Conservation (phyloP, 2,113 vertebrate genomes). For the Gracilinanus agilis region DNA sequence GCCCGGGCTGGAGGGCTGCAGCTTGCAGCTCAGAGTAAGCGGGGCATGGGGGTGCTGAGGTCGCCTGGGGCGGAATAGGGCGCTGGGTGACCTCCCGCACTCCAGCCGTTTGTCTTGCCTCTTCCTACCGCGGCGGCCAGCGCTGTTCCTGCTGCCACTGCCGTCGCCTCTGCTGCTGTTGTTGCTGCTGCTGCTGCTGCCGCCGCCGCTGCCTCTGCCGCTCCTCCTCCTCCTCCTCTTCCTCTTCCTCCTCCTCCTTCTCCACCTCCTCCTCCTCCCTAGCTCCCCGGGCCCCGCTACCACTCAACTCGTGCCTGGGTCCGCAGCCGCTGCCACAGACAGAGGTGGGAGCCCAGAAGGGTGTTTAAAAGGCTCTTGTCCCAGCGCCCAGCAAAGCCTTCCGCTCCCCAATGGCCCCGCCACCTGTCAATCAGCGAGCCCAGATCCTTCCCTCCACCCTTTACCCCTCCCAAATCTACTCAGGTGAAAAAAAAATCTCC, state of each 20-base stretch:
- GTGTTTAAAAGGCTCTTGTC: conserved; percentile 93
- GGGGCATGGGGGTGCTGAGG: not conserved
- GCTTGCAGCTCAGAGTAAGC: not conserved
- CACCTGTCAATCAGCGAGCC: conserved; percentile 90
- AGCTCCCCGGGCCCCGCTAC: conserved; percentile 60
- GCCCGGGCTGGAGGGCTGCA: not conserved
- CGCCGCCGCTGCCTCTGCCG: not conserved
- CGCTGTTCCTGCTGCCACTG: not conserved
- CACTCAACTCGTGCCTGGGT: conserved; percentile 81
- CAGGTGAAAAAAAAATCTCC: not conserved
- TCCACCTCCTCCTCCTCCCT: too few relatives aligned
- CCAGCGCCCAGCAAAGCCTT: conserved; percentile 83
- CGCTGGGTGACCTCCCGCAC: not conserved
- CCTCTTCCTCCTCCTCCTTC: conserved; percentile 24
- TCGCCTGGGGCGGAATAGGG: not conserved
- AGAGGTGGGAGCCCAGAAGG: conserved; percentile 84
- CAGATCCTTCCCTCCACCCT: conserved; percentile 43
- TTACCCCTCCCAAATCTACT: not conserved
- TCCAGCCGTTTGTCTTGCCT: not conserved
- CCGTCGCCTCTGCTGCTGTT: not conserved
- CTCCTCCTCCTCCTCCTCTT: conserved; percentile 61
- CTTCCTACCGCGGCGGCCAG: not conserved
- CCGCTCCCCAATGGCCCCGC: conserved; percentile 86
- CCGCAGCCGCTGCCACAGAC: conserved; percentile 90
- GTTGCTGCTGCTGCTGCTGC: not conserved